These are phyloP conservation scores for Dissostichus mawsoni DNA, from an alignment of 2,113 vertebrate genomes.

Conservation along the genomic window DNA sequence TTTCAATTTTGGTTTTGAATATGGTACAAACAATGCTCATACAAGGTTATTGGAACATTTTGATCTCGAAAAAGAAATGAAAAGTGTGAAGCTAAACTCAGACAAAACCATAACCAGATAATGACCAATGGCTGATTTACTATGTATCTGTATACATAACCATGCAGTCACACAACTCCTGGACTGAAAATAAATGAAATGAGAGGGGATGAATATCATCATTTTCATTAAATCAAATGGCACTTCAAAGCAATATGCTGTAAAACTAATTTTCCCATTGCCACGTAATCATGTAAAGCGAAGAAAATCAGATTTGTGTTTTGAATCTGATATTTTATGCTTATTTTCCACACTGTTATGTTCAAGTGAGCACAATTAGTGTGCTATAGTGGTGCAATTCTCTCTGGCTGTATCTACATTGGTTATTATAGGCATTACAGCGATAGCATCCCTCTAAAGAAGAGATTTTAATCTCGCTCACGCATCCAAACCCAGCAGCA, in stretches of 20 bases:
- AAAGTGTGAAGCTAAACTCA: conserved; percentile 4
- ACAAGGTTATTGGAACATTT: not conserved
- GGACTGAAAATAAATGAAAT: conserved; percentile 4
- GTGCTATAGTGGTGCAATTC: not conserved
- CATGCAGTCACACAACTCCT: conserved; percentile 16
- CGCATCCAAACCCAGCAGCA: conserved; percentile 8
- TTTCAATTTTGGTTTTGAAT: conserved; percentile 13
- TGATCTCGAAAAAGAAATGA: not conserved
- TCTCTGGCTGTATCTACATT: conserved; percentile 2
- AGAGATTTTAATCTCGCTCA: not conserved
- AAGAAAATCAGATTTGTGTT: conserved; percentile 51
- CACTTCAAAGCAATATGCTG: conserved; percentile 38
- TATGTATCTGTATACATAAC: not conserved
- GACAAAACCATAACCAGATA: not conserved
- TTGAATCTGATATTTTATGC: conserved; percentile 50
- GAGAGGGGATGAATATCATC: conserved; percentile 26
- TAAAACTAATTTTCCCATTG: conserved; percentile 21
- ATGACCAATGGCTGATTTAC: not conserved
- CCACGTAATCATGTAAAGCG: conserved; percentile 45
- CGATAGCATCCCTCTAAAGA: not conserved
- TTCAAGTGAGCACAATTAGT: conserved; percentile 31
- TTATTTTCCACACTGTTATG: conserved; percentile 40
- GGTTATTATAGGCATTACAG: conserved; percentile 7
- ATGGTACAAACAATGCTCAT: not conserved
- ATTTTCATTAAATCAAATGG: conserved; percentile 47